Conservation (phyloP, 2,797 vertebrate species). For the Bradypodion ventrale region DNA sequence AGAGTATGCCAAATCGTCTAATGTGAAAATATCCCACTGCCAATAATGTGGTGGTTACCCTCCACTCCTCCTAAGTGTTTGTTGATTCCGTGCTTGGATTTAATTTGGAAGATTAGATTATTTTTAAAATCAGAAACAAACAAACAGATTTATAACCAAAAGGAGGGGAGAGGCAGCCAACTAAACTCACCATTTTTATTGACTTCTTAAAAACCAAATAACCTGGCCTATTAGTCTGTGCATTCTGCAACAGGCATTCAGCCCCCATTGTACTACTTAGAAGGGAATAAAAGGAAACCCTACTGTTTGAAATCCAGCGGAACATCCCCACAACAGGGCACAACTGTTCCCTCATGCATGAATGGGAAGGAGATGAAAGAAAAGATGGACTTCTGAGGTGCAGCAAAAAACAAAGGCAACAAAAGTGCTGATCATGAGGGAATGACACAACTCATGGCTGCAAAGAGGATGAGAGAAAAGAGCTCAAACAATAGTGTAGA, state of each 20-base stretch:
- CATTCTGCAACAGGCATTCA: conserved; percentile 97
- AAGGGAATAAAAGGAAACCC: conserved; percentile 99
- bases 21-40: conserved; percentile 76
- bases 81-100: conserved; percentile 76
- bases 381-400: conserved; percentile 99
- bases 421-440: conserved; percentile 99
- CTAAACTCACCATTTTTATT: conserved; percentile 98
- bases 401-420: conserved; percentile 99
- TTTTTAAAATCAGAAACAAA: conserved; percentile 79
- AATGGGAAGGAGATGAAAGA: conserved; percentile 99
- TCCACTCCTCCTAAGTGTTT: conserved; percentile 75
- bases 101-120: conserved; percentile 77
- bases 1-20: conserved; percentile 74
- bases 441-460: conserved; percentile 95
- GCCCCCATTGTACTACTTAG: conserved; percentile 96
- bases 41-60: conserved; percentile 58
- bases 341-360: conserved; percentile 99
- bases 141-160: conserved; percentile 86
- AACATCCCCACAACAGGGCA: conserved; percentile 99
- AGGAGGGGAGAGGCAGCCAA: conserved; percentile 76
- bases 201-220: conserved; percentile 99
- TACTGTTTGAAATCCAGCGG: conserved; percentile 99
- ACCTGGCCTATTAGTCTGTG: conserved; percentile 96
- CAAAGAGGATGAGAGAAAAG: conserved; percentile 89
- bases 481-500: conserved; percentile 88